Evolutionary conservation across 2,888 invertebrate species (phyloP), one percentile per base, ranked within the genome.

Genomic region (Cheilosia vulpina): DNA sequence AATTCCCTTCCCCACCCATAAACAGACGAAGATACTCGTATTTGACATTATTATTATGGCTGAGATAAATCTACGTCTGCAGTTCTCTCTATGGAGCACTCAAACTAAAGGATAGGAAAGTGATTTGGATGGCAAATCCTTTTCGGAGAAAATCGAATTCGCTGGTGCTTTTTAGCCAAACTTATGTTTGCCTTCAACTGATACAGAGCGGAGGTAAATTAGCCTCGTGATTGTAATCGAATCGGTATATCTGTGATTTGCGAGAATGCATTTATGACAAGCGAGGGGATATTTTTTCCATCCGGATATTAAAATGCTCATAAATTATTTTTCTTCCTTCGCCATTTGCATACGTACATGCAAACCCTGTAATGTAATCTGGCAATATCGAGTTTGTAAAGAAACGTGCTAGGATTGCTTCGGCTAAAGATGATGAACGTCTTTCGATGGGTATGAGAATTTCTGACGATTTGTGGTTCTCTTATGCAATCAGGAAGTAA

Each of bases 181-280:
- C 27, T 38, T 17, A 31, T 47, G 17, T 58, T 50, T 57, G 19
- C 50, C 50, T 47, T 41, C 47, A 50, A 71, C 24, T 41, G 15
- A 52, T 17, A 17, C 24, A n/a, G 7, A 17, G 38, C n/a, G 24
- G 43, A 66, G 31, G 52, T 50, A 69, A 65, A 81, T 71, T 65
- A 71, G 65, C 75, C 75, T 76, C 58, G 69, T 69, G 76, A 76
- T 81, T 69, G 69, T 50, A 81, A 65, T 76, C 43, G 57, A 65
- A 75, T 34, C 27, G 34, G 21, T n/a, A 9, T 34, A 19, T 7
- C 75, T 5, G n/a, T 13, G 24, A 24, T 13, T 52, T 52, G 24
- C 52, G 47, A n/a, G 4, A n/a, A 58, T 57, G 43, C 45, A 19
- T 24, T 9, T 47, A n/a, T 47, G 5, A 17, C 17, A 3, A 62